A percentile compares a stretch with the other conserved stretches of the same genome.
These are phyloP conservation scores for Malacoraja senta DNA, from an alignment of 2,797 vertebrate genomes.

Conservation along the genomic window DNA sequence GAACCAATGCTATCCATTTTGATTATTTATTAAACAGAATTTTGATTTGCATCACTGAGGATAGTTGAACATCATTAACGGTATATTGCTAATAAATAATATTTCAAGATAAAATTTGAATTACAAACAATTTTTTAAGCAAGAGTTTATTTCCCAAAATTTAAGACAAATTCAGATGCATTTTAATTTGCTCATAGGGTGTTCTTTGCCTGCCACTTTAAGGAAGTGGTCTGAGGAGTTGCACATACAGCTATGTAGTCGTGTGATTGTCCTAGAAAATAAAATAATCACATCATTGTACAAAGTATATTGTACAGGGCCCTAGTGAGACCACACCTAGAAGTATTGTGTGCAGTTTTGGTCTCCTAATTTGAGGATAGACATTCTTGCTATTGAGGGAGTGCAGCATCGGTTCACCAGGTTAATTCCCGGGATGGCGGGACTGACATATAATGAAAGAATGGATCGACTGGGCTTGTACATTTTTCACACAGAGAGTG, in stretches of 20 bases:
- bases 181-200: no score
- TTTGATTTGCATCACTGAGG: not conserved
- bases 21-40: not conserved
- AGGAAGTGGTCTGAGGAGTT: not conserved
- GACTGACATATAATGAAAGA: no score
- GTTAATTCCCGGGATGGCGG: no score
- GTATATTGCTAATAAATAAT: not conserved
- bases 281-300: no score
- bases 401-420: no score
- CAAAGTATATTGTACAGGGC: no score
- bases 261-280: not conserved
- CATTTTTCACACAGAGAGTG: no score
- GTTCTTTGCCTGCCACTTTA: not conserved
- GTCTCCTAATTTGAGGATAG: no score
- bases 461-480: no score
- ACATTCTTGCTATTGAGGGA: no score
- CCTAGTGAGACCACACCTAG: no score
- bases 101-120: not conserved
- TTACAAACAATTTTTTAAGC: not conserved
- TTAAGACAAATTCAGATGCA: not conserved
- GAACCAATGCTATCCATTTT: not conserved
- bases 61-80: not conserved
- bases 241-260: not conserved
- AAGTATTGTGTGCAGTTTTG: no score
- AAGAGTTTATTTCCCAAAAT: not conserved